phyloP scores from a whole-genome alignment of 2,888 invertebrate species.

The Dicycla oo region DNA sequence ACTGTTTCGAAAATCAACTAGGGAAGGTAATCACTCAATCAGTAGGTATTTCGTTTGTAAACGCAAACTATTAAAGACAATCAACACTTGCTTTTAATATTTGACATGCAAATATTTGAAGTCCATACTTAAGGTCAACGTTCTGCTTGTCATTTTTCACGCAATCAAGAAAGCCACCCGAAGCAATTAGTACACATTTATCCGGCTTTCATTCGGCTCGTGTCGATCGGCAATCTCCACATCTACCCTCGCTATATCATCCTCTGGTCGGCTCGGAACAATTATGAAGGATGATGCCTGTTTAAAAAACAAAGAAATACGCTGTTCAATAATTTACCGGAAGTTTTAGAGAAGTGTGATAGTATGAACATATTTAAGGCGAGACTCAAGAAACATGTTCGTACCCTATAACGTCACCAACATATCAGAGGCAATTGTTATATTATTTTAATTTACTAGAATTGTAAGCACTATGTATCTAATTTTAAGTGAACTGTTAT shows the following conservation, averaged over 20 bases:
- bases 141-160: not conserved
- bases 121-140: not conserved
- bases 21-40: not conserved
- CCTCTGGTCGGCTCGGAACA: not conserved
- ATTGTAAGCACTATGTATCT: too few species aligned
- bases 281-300: too few species aligned
- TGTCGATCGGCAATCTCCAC: not conserved
- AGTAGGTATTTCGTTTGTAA: not conserved
- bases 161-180: not conserved
- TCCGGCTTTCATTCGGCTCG: not conserved
- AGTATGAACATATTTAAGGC: too few species aligned
- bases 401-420: too few species aligned
- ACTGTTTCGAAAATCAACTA: not conserved
- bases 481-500: too few species aligned
- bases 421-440: too few species aligned
- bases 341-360: too few species aligned
- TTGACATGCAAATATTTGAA: slow-evolving; percentile 6
- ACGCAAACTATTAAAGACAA: not conserved
- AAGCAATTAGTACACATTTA: too few species aligned
- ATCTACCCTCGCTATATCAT: not conserved
- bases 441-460: too few species aligned
- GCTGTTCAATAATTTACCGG: too few species aligned
- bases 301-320: too few species aligned
- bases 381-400: too few species aligned
- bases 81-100: slow-evolving; percentile 6